Percentiles rank a stretch among this genome's conserved stretches.
phyloP scores from a whole-genome alignment of 2,888 invertebrate species.

The Allolobophora icterica region DNA sequence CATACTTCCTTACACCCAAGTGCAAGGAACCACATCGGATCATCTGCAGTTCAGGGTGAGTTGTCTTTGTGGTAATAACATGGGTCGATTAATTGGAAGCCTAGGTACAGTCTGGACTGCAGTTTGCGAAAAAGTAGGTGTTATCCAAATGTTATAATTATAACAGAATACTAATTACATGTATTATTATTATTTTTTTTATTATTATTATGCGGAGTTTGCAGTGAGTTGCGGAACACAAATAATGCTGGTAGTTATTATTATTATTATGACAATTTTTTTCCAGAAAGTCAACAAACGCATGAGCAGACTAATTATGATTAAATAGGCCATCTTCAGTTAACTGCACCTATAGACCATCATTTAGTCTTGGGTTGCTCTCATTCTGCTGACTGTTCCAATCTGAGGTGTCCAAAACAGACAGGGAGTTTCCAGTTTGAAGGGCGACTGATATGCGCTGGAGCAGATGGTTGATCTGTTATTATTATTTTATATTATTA shows the following conservation, averaged over 20 bases:
- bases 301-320: too few relatives aligned
- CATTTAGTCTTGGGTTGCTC: too few relatives aligned
- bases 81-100: background rate
- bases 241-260: background rate
- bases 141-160: background rate
- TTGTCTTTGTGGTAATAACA: background rate
- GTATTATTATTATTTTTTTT: background rate
- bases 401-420: too few relatives aligned
- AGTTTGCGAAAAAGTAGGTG: background rate
- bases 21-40: constrained; percentile 89
- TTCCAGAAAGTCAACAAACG: too few relatives aligned
- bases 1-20: constrained; percentile 77
- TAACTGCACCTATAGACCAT: too few relatives aligned
- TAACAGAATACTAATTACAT: background rate
- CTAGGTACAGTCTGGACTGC: background rate
- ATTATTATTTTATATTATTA: background rate
- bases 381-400: too few relatives aligned
- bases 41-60: constrained; percentile 63
- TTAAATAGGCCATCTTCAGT: too few relatives aligned
- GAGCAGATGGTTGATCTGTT: background rate
- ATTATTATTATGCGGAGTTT: background rate
- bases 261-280: background rate
- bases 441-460: too few relatives aligned
- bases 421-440: too few relatives aligned
- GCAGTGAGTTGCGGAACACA: background rate